Conservation (phyloP, 2,888 invertebrate genomes). For the Gymnocheta viridis region DNA sequence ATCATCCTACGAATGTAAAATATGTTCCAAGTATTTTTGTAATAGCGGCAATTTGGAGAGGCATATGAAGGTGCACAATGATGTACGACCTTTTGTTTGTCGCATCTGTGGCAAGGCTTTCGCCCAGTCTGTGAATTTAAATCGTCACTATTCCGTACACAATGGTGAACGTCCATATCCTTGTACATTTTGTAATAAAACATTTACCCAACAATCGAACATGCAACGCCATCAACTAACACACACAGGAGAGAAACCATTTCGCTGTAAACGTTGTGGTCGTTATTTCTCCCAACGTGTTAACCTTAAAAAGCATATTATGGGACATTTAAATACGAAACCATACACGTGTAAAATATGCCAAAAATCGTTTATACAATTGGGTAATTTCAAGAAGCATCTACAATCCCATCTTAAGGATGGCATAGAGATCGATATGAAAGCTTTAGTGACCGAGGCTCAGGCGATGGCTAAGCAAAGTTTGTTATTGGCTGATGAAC, state of each 20-base stretch:
- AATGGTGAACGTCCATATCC: constrained; percentile 81
- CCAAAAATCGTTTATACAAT: constrained; percentile 80
- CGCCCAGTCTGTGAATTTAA: constrained; percentile 80
- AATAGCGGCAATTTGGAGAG: constrained; percentile 81
- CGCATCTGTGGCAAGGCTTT: constrained; percentile 80
- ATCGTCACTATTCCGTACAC: constrained; percentile 81
- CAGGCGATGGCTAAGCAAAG: constrained; percentile 76
- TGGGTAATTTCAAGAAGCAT: constrained; percentile 80
- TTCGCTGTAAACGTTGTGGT: constrained; percentile 81
- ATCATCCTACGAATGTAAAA: constrained; percentile 79
- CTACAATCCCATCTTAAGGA: constrained; percentile 78
- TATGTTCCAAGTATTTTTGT: constrained; percentile 80
- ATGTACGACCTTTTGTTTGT: constrained; percentile 80
- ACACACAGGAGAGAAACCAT: constrained; percentile 81
- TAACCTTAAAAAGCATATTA: constrained; percentile 81
- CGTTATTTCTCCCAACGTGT: constrained; percentile 81
- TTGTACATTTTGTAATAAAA: constrained; percentile 80
- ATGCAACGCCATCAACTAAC: constrained; percentile 81
- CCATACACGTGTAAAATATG: constrained; percentile 80
- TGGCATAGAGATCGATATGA: constrained; percentile 76
- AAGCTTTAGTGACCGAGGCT: constrained; percentile 75
- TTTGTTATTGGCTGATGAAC: constrained; percentile 73
- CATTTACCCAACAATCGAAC: constrained; percentile 81
- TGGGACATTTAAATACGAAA: constrained; percentile 80
- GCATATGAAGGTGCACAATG: constrained; percentile 81